A percentile compares a stretch with the other conserved stretches of the same genome.
phyloP scores from a whole-genome alignment of 2,113 vertebrate genomes.

The Mirza zaza region DNA sequence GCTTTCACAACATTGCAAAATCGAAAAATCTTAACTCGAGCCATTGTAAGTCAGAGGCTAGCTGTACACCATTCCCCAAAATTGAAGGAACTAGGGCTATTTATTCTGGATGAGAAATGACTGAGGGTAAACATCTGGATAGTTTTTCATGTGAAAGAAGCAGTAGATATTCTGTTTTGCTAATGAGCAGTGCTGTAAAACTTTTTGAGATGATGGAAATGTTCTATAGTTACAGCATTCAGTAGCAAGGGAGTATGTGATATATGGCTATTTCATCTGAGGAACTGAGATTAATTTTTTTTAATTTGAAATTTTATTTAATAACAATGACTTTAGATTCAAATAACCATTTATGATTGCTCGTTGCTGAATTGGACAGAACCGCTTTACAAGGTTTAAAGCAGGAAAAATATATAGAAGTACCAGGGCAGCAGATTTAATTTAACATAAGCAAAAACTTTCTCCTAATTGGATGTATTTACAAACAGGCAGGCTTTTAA shows the following conservation, averaged over 20 bases:
- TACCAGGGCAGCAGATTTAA: background rate
- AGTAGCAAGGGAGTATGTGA: background rate
- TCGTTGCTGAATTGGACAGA: background rate
- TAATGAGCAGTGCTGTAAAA: background rate
- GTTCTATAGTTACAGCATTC: background rate
- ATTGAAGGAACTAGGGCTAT: background rate
- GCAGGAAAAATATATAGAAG: background rate
- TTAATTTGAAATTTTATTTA: background rate
- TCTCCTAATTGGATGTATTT: background rate
- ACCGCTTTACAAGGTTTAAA: background rate
- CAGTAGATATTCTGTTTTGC: slow-evolving; percentile 11
- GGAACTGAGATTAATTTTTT: background rate
- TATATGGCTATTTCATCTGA: background rate
- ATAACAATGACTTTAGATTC: slow-evolving; percentile 18
- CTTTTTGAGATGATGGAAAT: background rate
- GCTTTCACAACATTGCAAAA: background rate
- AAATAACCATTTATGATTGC: background rate
- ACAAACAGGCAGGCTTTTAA: background rate
- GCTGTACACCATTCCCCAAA: background rate
- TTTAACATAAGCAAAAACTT: background rate
- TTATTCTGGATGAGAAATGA: slow-evolving; percentile 33
- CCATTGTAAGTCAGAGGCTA: background rate
- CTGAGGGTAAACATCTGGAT: background rate
- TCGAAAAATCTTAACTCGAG: background rate
- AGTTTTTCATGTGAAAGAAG: background rate